phyloP scores from a whole-genome alignment of 2,888 invertebrate species.

The Phaedon cochleariae region DNA sequence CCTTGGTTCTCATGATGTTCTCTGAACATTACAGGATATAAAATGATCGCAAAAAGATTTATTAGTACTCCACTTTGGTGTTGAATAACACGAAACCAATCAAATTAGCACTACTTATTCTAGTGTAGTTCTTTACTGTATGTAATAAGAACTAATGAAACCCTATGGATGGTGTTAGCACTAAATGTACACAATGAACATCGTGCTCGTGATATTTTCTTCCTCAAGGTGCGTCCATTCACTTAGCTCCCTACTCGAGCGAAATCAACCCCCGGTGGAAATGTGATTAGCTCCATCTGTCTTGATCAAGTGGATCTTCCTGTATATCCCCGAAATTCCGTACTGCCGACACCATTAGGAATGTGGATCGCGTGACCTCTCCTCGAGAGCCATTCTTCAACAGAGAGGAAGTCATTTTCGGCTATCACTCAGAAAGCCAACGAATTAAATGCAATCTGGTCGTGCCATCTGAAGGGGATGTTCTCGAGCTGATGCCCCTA shows the following conservation, averaged over 20 bases:
- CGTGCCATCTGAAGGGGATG: slow-evolving; percentile 29
- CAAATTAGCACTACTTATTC: no score
- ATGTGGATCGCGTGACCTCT: slow-evolving; percentile 32
- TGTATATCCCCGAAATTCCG: slow-evolving; percentile 20
- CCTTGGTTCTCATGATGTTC: no score
- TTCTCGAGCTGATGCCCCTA: slow-evolving; percentile 28
- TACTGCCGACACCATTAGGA: slow-evolving; percentile 25
- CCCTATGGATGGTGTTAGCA: no score
- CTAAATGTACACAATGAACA: no score
- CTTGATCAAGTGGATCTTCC: background rate
- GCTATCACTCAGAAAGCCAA: slow-evolving; percentile 36
- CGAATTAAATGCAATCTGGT: slow-evolving; percentile 35
- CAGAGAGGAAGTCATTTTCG: slow-evolving; percentile 36
- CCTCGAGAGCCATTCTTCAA: slow-evolving; percentile 26
- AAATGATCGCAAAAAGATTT: no score
- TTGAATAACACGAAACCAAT: no score
- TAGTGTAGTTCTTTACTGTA: no score
- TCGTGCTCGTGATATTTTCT: background rate
- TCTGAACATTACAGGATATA: no score
- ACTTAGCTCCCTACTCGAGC: background rate
- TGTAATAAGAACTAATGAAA: no score
- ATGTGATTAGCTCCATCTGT: background rate
- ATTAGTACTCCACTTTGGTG: no score
- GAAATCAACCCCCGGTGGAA: background rate
- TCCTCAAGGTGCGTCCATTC: slow-evolving; percentile 8